phyloP scores from a whole-genome alignment of 2,113 vertebrate genomes.

The Anser cygnoides region DNA sequence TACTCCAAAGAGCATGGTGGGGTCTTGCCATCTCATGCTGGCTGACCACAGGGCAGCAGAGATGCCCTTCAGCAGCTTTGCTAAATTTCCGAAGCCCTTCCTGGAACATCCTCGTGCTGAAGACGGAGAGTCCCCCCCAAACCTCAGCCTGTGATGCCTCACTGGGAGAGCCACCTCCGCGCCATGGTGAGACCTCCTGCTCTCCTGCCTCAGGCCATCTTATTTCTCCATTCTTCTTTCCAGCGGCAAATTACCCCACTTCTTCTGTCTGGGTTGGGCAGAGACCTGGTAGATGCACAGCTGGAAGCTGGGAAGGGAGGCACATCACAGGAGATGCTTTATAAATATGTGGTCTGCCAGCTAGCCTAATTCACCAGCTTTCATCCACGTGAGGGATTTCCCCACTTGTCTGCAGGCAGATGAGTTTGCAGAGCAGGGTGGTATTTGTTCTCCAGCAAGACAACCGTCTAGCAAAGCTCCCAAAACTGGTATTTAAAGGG shows the following conservation, averaged over 20 bases:
- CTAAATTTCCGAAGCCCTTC: not conserved
- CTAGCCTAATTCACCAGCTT: not conserved
- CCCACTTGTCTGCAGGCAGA: not conserved
- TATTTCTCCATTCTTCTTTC: not conserved
- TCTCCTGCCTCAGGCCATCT: not conserved
- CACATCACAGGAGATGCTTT: not conserved
- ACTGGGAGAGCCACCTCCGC: rapidly evolving
- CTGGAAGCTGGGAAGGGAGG: not conserved
- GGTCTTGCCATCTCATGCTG: rapidly evolving
- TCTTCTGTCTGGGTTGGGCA: not conserved
- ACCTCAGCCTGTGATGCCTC: rapidly evolving
- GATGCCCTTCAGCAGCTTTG: not conserved
- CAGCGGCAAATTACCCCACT: not conserved
- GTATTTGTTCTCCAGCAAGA: not conserved
- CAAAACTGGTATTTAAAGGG: not conserved
- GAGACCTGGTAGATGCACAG: not conserved
- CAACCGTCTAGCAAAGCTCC: not conserved
- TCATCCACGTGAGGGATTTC: not conserved
- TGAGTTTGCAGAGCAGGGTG: not conserved
- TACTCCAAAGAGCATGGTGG: rapidly evolving
- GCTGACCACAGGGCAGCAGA: rapidly evolving
- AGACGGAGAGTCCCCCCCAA: not conserved
- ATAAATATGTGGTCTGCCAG: not conserved
- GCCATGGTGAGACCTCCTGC: not conserved
- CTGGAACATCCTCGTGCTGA: not conserved